Evolutionary conservation across 1,140 invertebrate species (phyloP).

Genomic region (Lutraria rhynchaena): DNA sequence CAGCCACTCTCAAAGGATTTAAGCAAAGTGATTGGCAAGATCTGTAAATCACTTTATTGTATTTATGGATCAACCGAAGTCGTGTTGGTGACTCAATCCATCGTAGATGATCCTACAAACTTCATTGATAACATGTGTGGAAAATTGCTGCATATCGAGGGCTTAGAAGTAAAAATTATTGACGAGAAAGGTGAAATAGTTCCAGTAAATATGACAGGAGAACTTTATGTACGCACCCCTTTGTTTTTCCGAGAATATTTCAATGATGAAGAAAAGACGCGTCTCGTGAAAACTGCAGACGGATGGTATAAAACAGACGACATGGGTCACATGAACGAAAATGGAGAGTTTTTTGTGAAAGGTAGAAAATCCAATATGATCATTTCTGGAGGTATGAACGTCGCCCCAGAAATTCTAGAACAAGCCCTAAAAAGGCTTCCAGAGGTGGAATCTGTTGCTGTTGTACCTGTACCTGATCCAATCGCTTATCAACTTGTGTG

Average conservation of each 20-base stretch:
- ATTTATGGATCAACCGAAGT: conserved; percentile 19
- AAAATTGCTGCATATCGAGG: neutral
- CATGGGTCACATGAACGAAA: conserved; percentile 72
- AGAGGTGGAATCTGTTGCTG: conserved; percentile 20
- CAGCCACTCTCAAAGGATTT: conserved; percentile 23
- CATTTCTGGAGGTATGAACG: conserved; percentile 48
- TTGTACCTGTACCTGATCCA: conserved; percentile 53
- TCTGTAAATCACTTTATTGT: neutral
- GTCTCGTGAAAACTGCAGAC: conserved; percentile 78
- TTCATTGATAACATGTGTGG: conserved; percentile 24
- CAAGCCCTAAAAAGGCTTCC: neutral
- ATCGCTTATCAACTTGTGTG: conserved; percentile 30
- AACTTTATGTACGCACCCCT: conserved; percentile 14
- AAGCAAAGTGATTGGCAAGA: conserved; percentile 1
- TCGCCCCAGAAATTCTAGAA: conserved; percentile 56
- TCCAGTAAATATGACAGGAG: conserved; percentile 21
- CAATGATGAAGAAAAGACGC: conserved; percentile 80
- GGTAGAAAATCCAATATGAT: conserved; percentile 55
- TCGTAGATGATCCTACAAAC: neutral
- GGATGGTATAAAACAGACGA: conserved; percentile 82
- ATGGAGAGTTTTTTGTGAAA: conserved; percentile 53
- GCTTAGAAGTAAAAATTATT: conserved; percentile 50
- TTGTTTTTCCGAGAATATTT: conserved; percentile 87
- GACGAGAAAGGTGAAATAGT: conserved; percentile 22
- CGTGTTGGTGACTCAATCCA: neutral